Percentiles rank a stretch among this genome's conserved stretches.
phyloP scores from a whole-genome alignment of 2,797 vertebrate species.

The Anolis apletophallus region DNA sequence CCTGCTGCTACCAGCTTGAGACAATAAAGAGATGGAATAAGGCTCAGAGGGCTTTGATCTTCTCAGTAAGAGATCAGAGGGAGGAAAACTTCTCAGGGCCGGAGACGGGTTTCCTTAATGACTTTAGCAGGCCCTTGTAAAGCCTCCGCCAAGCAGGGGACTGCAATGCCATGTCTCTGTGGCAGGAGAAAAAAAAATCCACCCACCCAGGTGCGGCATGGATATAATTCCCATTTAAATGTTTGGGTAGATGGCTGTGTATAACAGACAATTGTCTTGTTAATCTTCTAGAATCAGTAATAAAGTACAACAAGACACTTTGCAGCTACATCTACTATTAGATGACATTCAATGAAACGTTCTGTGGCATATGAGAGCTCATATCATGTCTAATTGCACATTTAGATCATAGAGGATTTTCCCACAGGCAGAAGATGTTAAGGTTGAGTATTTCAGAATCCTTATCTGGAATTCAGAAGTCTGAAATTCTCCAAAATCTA shows the following conservation, averaged over 20 bases:
- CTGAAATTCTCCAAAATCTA: too few species aligned
- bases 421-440: too few species aligned
- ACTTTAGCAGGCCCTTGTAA: slow-evolving; percentile 36
- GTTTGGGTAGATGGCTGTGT: neutral
- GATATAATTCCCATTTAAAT: neutral
- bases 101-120: slow-evolving; percentile 34
- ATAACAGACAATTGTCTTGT: neutral
- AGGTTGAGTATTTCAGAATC: too few species aligned
- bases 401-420: neutral
- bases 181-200: slow-evolving; percentile 4
- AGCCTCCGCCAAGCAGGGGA: neutral
- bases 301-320: neutral
- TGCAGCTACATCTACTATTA: neutral
- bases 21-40: slow-evolving; percentile 40
- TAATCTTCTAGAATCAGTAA: neutral
- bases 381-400: neutral
- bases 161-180: slow-evolving; percentile 9
- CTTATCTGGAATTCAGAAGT: too few species aligned
- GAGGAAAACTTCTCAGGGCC: slow-evolving; percentile 26
- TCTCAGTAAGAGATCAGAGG: slow-evolving; percentile 29
- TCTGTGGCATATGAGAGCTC: neutral
- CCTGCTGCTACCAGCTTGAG: slow-evolving; percentile 49
- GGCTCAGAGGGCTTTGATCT: slow-evolving; percentile 33
- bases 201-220: neutral
- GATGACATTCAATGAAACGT: neutral